Conservation (phyloP, 2,113 vertebrate species). For the Corythaixoides concolor region DNA sequence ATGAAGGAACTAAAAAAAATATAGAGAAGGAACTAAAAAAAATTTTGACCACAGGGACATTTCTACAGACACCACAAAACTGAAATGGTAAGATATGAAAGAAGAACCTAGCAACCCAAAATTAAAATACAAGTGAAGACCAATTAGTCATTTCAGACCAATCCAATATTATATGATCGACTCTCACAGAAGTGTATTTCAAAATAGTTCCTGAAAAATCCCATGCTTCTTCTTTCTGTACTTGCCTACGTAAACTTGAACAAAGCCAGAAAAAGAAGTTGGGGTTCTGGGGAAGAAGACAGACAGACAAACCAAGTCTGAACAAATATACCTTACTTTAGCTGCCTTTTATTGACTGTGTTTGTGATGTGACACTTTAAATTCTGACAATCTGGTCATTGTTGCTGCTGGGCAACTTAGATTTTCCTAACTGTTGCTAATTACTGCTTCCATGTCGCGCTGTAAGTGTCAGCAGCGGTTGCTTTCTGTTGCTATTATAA, state of each 20-base stretch:
- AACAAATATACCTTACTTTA: not conserved
- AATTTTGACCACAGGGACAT: not conserved
- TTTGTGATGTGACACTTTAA: not conserved
- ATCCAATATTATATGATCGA: not conserved
- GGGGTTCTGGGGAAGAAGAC: not conserved
- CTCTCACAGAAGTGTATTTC: not conserved
- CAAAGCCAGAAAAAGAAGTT: not conserved
- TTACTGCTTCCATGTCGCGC: not conserved
- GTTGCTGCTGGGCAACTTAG: not conserved
- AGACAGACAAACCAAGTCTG: not conserved
- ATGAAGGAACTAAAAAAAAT: slow-evolving; percentile 7
- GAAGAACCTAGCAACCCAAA: slow-evolving; percentile 1
- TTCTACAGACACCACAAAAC: slow-evolving; percentile 35
- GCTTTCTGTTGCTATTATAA: not conserved
- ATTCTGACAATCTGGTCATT: not conserved
- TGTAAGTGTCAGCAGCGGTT: not conserved
- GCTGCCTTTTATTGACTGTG: not conserved
- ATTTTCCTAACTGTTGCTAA: not conserved
- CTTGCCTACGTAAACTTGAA: not conserved
- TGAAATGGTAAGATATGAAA: slow-evolving; percentile 18
- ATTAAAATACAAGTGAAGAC: not conserved
- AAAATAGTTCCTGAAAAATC: slow-evolving; percentile 7
- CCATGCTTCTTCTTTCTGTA: not conserved
- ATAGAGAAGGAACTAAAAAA: slow-evolving; percentile 2
- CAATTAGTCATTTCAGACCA: slow-evolving; percentile 22